Evolutionary conservation across 2,888 invertebrate genomes (phyloP), one percentile per base, ranked within the genome.

Genomic region (Branchipolynoe longqiensis): DNA sequence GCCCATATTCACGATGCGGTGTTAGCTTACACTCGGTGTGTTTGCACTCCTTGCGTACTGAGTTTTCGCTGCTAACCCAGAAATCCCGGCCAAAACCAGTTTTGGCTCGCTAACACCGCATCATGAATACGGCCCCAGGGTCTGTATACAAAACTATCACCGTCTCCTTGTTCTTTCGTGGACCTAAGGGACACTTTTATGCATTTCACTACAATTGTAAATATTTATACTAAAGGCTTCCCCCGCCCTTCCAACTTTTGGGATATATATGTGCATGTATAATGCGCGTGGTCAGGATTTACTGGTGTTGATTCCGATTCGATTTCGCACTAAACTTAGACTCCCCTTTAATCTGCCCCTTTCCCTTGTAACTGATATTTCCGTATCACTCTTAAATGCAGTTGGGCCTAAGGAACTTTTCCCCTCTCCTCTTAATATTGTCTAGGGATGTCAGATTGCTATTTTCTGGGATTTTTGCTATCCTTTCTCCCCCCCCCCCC

Each of bases 181-280:
- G 48, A 78, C 54, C 78, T 33, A 78, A 41, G 78, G 78, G 78
- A 78, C 78, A 41, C 54, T 78, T 78, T 78, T 78, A 54, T 78
- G 78, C 78, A 48, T 78, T 78, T 78, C 78, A 31, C 78, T 54
- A 78, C 78, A 69, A 62, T 54, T 78, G 78, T 78, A 78, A 78
- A 78, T 78, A 78, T 54, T 78, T 78, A 48, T 78, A 78, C 78
- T 48, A 28, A 14, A 78, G 12, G 41, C 48, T 78, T 54, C 28
- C 41, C 18, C 41, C 54, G 41, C 48, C 14, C 48, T 78, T 54
- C 28, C 41, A 22, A 78, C 54, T 78, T 78, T 33, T 78, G 54
- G 78, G 48, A 54, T 78, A 28, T 78, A n/a, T n/a, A n/a, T n/a
- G n/a, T n/a, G n/a, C n/a, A n/a, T n/a, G n/a, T n/a, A n/a, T n/a